Evolutionary conservation across 2,113 vertebrate species (phyloP), one percentile per base, ranked within the genome.

Genomic region (Gymnogyps californianus): DNA sequence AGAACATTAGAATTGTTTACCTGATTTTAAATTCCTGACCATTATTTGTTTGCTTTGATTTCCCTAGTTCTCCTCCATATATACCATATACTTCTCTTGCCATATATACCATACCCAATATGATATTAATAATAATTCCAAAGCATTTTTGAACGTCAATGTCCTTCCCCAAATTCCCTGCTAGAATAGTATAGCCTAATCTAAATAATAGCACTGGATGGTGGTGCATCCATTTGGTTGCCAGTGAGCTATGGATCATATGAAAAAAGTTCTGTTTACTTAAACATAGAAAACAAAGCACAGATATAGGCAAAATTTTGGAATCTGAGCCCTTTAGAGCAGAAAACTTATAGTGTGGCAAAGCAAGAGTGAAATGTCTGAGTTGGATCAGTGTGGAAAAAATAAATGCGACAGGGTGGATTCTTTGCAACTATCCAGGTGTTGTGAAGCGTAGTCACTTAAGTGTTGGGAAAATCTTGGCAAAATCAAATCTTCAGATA

Each of bases 81-180:
- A 34, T 36, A 52, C 3, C 6, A 62, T 28, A 51, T 32, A 78
- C 5, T 42, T 76, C 7, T 87, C 40, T 69, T 86, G 19, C 36
- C 40, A n/a, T 84, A 71, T 17, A 80, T 36, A 58, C 6, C 0
- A 1, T 36, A 52, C 9, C 6, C 3, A 8, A 1, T 52, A 75
- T 17, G 9, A 61, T 22, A 58, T 18, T 46, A 51, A 67, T 32
- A 76, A 72, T 46, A 72, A 84, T 55, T 78, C 14, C 34, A 76
- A 83, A 22, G 46, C 17, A 59, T 28, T 28, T 47, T 51, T n/a
- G 38, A 89, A 81, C 44, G 13, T 22, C 40, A 77, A 10, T 9
- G 26, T 3, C 44, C 69, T 81, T 74, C n/a, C 8, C 31, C 13
- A 89, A 46, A 72, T 87, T 77, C 8, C 15, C 54, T 64, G 8